Base-by-base conservation (phyloP, 2,113 vertebrate species). In the Tyrannus savana region DNA sequence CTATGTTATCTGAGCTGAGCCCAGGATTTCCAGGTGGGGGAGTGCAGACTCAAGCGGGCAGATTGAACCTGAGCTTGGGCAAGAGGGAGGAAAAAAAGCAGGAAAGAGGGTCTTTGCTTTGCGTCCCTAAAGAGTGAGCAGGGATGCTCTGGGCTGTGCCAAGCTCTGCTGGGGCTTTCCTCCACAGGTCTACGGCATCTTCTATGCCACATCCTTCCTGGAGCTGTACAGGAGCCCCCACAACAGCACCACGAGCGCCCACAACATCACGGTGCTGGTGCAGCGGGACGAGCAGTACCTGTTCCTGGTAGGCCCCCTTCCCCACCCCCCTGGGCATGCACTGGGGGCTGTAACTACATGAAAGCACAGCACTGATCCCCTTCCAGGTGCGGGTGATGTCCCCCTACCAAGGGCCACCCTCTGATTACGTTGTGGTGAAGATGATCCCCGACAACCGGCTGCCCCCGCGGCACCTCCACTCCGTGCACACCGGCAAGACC, bases 371-470 rank as follows among this genome's bases (percentile, higher is more conserved):
- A 6, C 25, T 52, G 9, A 52, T 52, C 50, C 50, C 74, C 86
- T 69, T 73, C 60, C 72, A 99, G 99, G 99, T 99, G 49, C 98
- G 99, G 14, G 98, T 98, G 24, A 95, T 98, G 83, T 92, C 96
- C 19, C 99, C 99, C 8, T 99, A 98, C 97, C 95, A 98, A 64
- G 99, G 99, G 14, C 99, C 99, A 3, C 99, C 98, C 2, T 99
- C 99, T 0, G 99, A 99, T 62, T 99, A 97, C 0, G 93, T 98
- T 0, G 99, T 99, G 77, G 99, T 99, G 84, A 99, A 98, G 97
- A 99, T 99, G 99, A 99, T 99, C 92, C 99, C 99, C 0, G 99
- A 98, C n/a, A 99, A 98, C 95, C 95, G 99, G 59, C 98, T 99
- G 31, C 99, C 99, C 0, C 99, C 99, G 27, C 98, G 99, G 28